A percentile compares a stretch with the other conserved stretches of the same genome.
phyloP scores from a whole-genome alignment of 1,140 invertebrate species.

The Zophobas morio region DNA sequence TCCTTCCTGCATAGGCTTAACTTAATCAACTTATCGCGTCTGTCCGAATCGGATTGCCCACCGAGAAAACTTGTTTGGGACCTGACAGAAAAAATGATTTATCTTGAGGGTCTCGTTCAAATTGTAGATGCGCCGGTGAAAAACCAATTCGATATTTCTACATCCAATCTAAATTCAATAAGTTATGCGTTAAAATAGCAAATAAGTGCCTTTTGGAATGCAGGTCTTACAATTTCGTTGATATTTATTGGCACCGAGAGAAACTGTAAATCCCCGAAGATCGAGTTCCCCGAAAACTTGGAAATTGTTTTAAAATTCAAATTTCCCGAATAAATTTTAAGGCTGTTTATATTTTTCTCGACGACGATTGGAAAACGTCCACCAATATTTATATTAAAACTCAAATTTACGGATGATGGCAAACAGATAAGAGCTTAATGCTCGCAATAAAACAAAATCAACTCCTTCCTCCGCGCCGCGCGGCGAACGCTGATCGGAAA shows the following conservation, averaged over 20 bases:
- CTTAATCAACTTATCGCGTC: slow-evolving; percentile 2
- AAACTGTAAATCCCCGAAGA: slow-evolving; percentile 41
- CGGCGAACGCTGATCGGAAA: slow-evolving; percentile 1
- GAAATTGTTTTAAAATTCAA: slow-evolving; percentile 43
- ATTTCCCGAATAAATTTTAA: slow-evolving; percentile 40
- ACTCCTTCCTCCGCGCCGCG: background rate
- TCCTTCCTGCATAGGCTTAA: slow-evolving; percentile 10
- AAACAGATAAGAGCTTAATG: background rate
- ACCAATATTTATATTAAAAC: slow-evolving; percentile 41
- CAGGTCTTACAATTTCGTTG: slow-evolving; percentile 30
- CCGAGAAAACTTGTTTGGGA: background rate
- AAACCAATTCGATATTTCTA: slow-evolving; percentile 31
- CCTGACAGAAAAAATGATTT: slow-evolving; percentile 29
- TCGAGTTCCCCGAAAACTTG: slow-evolving; percentile 41
- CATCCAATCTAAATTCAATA: slow-evolving; percentile 41
- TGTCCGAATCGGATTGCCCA: background rate
- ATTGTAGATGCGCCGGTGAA: background rate
- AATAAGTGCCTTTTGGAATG: slow-evolving; percentile 41
- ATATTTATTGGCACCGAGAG: slow-evolving; percentile 38
- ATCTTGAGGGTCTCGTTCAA: background rate
- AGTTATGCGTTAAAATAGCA: slow-evolving; percentile 41
- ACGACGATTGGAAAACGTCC: slow-evolving; percentile 32
- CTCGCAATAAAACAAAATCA: background rate
- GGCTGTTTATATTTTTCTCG: slow-evolving; percentile 41
- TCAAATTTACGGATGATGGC: background rate